phyloP scores from a whole-genome alignment of 2,797 vertebrate genomes.

The Coregonus ussuriensis region DNA sequence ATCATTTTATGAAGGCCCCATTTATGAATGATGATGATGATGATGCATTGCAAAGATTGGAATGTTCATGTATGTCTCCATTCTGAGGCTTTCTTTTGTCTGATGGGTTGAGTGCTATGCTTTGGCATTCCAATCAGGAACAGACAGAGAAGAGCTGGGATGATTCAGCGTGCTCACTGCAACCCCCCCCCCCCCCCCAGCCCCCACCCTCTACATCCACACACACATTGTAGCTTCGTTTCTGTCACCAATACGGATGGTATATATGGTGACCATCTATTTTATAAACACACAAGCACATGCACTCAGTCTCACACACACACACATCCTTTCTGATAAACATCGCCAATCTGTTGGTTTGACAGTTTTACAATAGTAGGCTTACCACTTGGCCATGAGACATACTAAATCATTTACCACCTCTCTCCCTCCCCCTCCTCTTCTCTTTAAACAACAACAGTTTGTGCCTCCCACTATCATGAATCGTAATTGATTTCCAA shows the following conservation, averaged over 20 bases:
- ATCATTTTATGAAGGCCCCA: not conserved
- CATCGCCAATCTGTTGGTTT: slow-evolving; percentile 22
- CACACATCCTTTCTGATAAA: too few species aligned
- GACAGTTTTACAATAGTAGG: not conserved
- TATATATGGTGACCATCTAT: too few species aligned
- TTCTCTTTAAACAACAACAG: not conserved
- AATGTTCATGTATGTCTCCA: slow-evolving; percentile 36
- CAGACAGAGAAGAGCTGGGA: slow-evolving; percentile 48
- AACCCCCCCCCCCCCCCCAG: slow-evolving; percentile 20
- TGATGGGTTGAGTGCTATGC: slow-evolving; percentile 41
- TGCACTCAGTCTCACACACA: slow-evolving; percentile 23
- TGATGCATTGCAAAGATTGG: slow-evolving; percentile 27
- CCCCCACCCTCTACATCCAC: slow-evolving; percentile 18
- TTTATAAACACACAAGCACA: too few species aligned
- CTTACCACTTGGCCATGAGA: not conserved
- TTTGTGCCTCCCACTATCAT: slow-evolving; percentile 2
- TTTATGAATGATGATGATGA: slow-evolving; percentile 12
- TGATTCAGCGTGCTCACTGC: slow-evolving; percentile 17
- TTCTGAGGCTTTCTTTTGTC: slow-evolving; percentile 11
- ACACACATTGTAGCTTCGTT: slow-evolving; percentile 15
- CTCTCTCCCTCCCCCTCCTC: too few species aligned
- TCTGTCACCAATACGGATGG: not conserved
- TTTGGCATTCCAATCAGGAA: slow-evolving; percentile 65
- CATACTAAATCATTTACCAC: slow-evolving; percentile 19
- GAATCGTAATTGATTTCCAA: slow-evolving; percentile 36